These are phyloP conservation scores for Ectemnius continuus DNA, from an alignment of 2,888 invertebrate genomes.

Conservation along the genomic window DNA sequence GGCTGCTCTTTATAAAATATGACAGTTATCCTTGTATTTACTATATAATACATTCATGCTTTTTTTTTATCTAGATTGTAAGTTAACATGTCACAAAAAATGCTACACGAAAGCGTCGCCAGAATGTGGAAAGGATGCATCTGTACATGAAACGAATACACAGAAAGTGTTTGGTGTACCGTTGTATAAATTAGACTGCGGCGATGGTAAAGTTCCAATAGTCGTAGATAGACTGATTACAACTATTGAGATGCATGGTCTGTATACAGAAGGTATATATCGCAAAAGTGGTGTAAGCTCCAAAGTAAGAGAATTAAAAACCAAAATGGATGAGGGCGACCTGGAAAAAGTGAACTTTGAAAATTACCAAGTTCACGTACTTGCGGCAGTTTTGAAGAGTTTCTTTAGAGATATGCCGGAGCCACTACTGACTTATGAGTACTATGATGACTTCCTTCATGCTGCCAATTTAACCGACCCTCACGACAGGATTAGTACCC, in stretches of 20 bases:
- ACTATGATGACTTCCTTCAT: constrained; percentile 95
- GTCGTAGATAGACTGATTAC: constrained; percentile 93
- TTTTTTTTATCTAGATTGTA: constrained; percentile 83
- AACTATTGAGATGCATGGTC: constrained; percentile 93
- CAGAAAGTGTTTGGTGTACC: constrained; percentile 90
- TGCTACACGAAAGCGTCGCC: constrained; percentile 88
- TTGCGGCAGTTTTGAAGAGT: constrained; percentile 92
- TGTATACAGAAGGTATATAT: constrained; percentile 96
- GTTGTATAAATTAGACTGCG: constrained; percentile 85
- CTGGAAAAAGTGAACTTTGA: constrained; percentile 86
- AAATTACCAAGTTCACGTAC: constrained; percentile 91
- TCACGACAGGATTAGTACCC: constrained; percentile 89
- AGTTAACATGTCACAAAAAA: constrained; percentile 95
- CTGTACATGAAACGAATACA: constrained; percentile 77
- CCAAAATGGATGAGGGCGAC: constrained; percentile 87
- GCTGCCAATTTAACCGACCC: constrained; percentile 91
- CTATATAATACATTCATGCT: constrained; percentile 21
- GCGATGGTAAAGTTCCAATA: constrained; percentile 90
- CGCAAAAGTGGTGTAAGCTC: constrained; percentile 93
- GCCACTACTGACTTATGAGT: constrained; percentile 94
- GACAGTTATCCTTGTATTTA: neutral
- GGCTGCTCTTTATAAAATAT: neutral
- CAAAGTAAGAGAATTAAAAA: constrained; percentile 88
- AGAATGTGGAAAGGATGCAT: constrained; percentile 80
- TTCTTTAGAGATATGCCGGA: constrained; percentile 96